Evolutionary conservation across 2,113 vertebrate genomes (phyloP).

Genomic region (Serilophus lunatus): DNA sequence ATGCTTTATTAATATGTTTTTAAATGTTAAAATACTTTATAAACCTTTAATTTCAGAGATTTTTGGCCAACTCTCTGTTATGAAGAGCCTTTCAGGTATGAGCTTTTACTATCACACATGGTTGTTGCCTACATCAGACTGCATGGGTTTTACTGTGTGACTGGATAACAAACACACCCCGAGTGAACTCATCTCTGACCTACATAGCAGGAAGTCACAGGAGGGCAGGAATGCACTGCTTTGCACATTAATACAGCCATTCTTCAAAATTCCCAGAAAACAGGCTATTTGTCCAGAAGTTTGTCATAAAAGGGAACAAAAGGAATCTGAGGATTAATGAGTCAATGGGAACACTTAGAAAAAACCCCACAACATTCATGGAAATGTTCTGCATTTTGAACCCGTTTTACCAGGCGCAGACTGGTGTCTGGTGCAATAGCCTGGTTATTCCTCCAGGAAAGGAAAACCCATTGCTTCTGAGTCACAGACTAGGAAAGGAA

Average conservation of each 20-base stretch:
- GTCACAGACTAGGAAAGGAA: neutral
- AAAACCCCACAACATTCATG: rapidly evolving
- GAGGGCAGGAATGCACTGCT: neutral
- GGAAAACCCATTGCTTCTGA: neutral
- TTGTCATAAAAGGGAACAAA: neutral
- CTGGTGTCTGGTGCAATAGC: neutral
- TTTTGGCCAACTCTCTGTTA: neutral
- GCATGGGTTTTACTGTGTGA: neutral
- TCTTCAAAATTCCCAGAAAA: neutral
- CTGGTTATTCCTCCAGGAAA: neutral
- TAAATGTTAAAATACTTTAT: neutral
- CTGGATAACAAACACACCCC: neutral
- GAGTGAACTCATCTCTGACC: neutral
- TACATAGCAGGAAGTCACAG: neutral
- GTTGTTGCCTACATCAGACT: neutral
- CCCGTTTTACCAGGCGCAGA: neutral
- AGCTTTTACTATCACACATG: rapidly evolving
- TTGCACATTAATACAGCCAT: neutral
- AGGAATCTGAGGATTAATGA: neutral
- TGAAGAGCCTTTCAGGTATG: neutral
- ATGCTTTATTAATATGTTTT: neutral
- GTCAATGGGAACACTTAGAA: neutral
- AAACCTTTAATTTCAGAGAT: neutral
- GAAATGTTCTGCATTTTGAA: neutral
- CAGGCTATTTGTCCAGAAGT: neutral